A percentile compares a stretch with the other conserved stretches of the same genome.
These are phyloP conservation scores for Holothuria leucospilota DNA, from an alignment of 53 echinoderm and acorn worm genomes.

Conservation along the genomic window DNA sequence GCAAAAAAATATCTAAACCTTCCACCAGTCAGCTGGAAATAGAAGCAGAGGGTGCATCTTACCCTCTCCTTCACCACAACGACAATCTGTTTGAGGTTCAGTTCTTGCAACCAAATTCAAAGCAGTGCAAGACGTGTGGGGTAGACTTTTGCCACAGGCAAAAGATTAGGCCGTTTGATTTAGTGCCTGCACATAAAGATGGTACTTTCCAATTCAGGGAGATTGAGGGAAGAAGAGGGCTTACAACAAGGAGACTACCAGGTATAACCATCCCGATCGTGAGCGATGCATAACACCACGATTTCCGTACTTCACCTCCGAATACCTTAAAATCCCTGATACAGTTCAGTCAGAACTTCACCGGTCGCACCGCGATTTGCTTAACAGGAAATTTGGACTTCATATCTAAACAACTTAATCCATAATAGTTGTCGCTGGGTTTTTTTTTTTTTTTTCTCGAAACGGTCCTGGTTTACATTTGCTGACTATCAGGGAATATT, in stretches of 20 bases:
- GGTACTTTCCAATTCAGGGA: slow-evolving; percentile 1
- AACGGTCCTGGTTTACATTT: too few relatives aligned
- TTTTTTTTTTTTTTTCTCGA: too few relatives aligned
- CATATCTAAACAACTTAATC: too few relatives aligned
- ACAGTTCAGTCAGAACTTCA: neutral
- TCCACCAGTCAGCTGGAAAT: too few relatives aligned
- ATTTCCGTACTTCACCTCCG: neutral
- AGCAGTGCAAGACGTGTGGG: slow-evolving; percentile 28
- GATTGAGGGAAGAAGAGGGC: slow-evolving; percentile 8
- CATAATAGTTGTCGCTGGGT: too few relatives aligned
- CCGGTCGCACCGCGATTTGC: slow-evolving; percentile 1
- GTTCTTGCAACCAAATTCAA: neutral
- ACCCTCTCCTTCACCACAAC: slow-evolving; percentile 6
- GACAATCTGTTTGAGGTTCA: slow-evolving; percentile 24
- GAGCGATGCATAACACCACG: slow-evolving; percentile 12
- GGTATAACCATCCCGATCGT: slow-evolving; percentile 12
- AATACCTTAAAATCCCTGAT: neutral
- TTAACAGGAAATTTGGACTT: slow-evolving; percentile 20
- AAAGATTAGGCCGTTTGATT: slow-evolving; percentile 23
- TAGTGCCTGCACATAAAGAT: slow-evolving; percentile 21
- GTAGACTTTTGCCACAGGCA: slow-evolving; percentile 4
- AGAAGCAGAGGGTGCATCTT: neutral
- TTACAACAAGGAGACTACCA: neutral
- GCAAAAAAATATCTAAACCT: neutral
- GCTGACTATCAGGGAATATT: too few relatives aligned